Conservation (phyloP, 2,113 vertebrate species). For the Puntigrus tetrazona region DNA sequence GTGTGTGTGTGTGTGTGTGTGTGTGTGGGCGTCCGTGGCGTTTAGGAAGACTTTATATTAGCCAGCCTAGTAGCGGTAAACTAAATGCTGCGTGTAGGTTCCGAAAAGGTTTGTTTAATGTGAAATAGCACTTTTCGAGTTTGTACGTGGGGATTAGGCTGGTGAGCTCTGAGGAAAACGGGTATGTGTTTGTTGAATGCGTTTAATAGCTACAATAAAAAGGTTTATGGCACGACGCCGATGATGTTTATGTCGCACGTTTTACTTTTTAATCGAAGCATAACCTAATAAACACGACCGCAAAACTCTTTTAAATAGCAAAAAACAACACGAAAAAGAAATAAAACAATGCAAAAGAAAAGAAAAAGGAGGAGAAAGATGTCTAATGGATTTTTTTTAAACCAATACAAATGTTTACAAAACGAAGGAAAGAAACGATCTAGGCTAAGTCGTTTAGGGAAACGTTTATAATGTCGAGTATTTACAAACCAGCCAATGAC, state of each 20-base stretch:
- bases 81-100: background rate
- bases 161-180: background rate
- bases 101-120: background rate
- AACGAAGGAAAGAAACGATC: constrained; percentile 2
- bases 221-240: background rate
- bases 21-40: constrained; percentile 35
- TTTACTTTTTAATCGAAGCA: background rate
- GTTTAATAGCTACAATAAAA: background rate
- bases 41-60: constrained; percentile 29
- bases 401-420: background rate
- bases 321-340: background rate
- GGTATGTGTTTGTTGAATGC: background rate
- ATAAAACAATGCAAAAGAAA: background rate
- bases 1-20: constrained; percentile 32
- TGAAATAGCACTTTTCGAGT: background rate
- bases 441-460: constrained; percentile 12
- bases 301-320: background rate
- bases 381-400: background rate
- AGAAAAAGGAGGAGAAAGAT: background rate
- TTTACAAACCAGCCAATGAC: constrained; percentile 54
- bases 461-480: constrained; percentile 48
- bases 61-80: background rate
- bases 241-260: background rate
- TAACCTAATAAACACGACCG: background rate
- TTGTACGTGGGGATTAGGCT: background rate